A percentile compares a stretch with the other conserved stretches of the same genome.
Evolutionary conservation across 2,797 vertebrate genomes (phyloP).

Genomic region (Leptoclinus maculatus): DNA sequence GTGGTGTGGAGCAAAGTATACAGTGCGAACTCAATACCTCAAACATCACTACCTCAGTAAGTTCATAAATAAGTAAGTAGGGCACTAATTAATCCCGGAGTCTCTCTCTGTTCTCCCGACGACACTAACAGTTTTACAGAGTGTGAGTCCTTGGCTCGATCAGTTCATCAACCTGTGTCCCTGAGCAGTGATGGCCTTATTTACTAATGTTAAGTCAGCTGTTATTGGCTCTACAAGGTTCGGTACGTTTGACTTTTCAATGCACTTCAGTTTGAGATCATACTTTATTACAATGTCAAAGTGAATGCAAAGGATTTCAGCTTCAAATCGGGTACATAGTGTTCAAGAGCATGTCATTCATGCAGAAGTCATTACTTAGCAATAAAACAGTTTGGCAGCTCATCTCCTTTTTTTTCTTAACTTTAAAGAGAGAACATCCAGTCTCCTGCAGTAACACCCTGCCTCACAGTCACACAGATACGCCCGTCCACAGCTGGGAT

Average conservation of each 20-base stretch:
- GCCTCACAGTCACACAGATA: slow-evolving; percentile 26
- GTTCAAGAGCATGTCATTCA: slow-evolving; percentile 13
- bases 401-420: slow-evolving; percentile 2
- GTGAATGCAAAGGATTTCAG: neutral
- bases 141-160: slow-evolving; percentile 11
- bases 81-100: slow-evolving; percentile 58
- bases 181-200: neutral
- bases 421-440: slow-evolving; percentile 26
- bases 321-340: neutral
- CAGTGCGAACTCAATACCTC: slow-evolving; percentile 22
- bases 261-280: slow-evolving; percentile 13
- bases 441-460: slow-evolving; percentile 18
- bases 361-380: slow-evolving; percentile 8
- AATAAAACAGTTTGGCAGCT: slow-evolving; percentile 1
- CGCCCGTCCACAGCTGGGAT: slow-evolving; percentile 49
- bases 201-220: neutral
- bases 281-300: neutral
- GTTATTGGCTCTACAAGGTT: neutral
- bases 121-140: slow-evolving; percentile 20
- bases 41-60: slow-evolving; percentile 21
- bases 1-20: neutral
- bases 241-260: neutral
- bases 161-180: slow-evolving; percentile 27
- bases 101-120: slow-evolving; percentile 26
- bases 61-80: slow-evolving; percentile 57